A percentile compares a stretch with the other conserved stretches of the same genome.
phyloP scores from a whole-genome alignment of 2,113 vertebrate genomes.

The Perognathus longimembris region DNA sequence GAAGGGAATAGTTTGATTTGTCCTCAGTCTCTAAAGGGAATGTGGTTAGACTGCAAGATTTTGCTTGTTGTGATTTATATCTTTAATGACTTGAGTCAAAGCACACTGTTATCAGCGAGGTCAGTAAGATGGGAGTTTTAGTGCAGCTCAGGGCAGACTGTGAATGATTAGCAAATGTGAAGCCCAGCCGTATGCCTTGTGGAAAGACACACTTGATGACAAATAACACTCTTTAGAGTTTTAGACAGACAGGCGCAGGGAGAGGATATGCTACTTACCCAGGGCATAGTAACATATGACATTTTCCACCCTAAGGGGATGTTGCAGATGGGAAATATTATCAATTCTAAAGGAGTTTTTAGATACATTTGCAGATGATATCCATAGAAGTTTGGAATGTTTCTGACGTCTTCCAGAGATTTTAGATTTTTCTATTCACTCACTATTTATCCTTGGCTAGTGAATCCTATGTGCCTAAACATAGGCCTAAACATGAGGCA shows the following conservation, averaged over 20 bases:
- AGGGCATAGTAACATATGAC: constrained; percentile 63
- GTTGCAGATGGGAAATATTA: constrained; percentile 73
- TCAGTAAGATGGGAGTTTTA: constrained; percentile 18
- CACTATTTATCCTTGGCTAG: neutral
- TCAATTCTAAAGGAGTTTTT: constrained; percentile 50
- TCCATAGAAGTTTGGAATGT: neutral
- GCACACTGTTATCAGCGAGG: neutral
- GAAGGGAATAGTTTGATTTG: neutral
- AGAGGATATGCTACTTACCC: neutral
- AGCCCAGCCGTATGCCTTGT: constrained; percentile 16
- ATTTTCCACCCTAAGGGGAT: constrained; percentile 61
- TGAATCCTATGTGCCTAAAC: neutral
- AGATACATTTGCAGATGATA: constrained; percentile 53
- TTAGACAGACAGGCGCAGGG: constrained; percentile 61
- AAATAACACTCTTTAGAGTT: constrained; percentile 66
- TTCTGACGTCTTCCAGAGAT: constrained; percentile 44
- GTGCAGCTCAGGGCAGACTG: constrained; percentile 40
- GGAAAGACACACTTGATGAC: constrained; percentile 66
- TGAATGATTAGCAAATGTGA: constrained; percentile 50
- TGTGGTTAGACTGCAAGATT: constrained; percentile 15
- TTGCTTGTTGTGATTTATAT: constrained; percentile 48
- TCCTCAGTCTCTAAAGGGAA: constrained; percentile 34
- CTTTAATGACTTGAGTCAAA: constrained; percentile 10
- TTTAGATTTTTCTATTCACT: constrained; percentile 43
- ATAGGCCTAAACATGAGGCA: neutral